phyloP scores from a whole-genome alignment of 2,113 vertebrate species.

The Hiodon alosoides region DNA sequence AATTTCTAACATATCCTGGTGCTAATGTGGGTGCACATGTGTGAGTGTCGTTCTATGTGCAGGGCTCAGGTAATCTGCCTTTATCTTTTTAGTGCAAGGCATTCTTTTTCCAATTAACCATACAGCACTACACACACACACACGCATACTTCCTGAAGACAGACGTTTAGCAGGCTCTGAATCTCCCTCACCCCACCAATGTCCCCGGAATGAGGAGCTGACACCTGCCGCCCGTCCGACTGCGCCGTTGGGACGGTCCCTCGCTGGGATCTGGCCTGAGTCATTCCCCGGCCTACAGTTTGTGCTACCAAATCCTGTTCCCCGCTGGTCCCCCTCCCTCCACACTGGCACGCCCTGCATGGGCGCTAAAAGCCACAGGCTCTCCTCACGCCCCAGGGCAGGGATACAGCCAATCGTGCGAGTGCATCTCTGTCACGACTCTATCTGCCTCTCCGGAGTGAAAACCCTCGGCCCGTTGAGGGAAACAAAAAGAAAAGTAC shows the following conservation, averaged over 20 bases:
- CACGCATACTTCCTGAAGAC: no score
- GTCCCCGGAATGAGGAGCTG: no score
- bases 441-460: not conserved
- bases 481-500: constrained; percentile 26
- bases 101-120: not conserved
- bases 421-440: not conserved
- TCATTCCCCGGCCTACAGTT: not conserved
- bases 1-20: not conserved
- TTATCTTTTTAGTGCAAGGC: not conserved
- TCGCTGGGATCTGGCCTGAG: not conserved
- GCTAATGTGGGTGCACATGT: not conserved
- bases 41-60: not conserved
- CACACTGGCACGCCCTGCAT: no score
- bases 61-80: not conserved
- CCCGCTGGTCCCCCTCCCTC: not conserved
- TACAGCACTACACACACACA: not conserved
- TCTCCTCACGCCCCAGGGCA: no score
- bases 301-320: no score
- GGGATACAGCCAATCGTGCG: no score
- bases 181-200: no score
- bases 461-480: constrained; percentile 20
- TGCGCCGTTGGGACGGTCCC: no score
- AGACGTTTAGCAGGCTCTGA: no score
- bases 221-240: no score
- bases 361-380: no score